Percentiles rank a stretch among this genome's conserved stretches.
Conservation (phyloP, 2,888 invertebrate genomes). For the Strigamia crassipes region DNA sequence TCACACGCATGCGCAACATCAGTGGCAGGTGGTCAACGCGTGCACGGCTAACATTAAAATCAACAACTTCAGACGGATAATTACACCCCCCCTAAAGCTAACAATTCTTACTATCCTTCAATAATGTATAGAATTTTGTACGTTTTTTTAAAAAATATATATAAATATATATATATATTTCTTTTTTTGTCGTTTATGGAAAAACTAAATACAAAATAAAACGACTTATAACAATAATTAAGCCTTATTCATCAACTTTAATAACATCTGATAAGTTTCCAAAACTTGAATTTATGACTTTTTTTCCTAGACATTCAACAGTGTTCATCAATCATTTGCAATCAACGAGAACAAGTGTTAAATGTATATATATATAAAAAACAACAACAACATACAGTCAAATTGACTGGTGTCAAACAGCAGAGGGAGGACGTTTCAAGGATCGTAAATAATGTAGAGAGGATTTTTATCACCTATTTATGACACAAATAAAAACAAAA, state of each 20-base stretch:
- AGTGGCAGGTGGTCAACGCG: conserved; percentile 42
- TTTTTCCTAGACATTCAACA: conserved; percentile 9
- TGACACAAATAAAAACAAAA: conserved; percentile 41
- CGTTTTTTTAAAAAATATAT: background rate
- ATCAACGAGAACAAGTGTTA: background rate
- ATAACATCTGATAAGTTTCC: conserved; percentile 26
- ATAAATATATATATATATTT: too few relatives aligned
- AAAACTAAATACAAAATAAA: background rate
- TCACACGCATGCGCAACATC: conserved; percentile 35
- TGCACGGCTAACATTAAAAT: conserved; percentile 33
- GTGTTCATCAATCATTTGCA: conserved; percentile 38
- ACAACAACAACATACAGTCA: background rate
- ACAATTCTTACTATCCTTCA: conserved; percentile 4
- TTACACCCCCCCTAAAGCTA: conserved; percentile 29
- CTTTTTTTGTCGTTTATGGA: background rate
- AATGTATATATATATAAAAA: background rate
- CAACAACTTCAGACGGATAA: conserved; percentile 21
- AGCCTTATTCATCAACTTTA: conserved; percentile 12
- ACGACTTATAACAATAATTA: conserved; percentile 31
- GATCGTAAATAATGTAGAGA: conserved; percentile 37
- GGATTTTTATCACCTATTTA: conserved; percentile 38
- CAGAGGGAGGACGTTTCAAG: conserved; percentile 35
- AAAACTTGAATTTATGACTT: background rate
- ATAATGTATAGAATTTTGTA: background rate
- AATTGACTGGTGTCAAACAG: conserved; percentile 40